Percentiles rank a stretch among this genome's conserved stretches.
Conservation (phyloP, 2,888 invertebrate species). For the Heteromurus nitidus region DNA sequence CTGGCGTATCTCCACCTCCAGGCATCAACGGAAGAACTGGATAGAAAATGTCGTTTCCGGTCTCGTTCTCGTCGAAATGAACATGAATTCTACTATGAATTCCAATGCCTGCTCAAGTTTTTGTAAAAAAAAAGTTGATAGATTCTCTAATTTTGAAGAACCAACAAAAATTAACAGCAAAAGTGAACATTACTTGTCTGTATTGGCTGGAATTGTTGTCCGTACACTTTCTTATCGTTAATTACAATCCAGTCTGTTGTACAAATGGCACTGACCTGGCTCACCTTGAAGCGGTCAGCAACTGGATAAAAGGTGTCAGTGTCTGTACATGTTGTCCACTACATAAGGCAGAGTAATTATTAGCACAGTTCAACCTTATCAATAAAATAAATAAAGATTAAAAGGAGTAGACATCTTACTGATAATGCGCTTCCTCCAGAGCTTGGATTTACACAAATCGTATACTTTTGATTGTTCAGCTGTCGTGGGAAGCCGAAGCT, state of each 20-base stretch:
- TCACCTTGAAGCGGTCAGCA: constrained; percentile 49
- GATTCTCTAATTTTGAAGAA: too few species aligned
- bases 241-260: constrained; percentile 62
- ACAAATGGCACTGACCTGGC: constrained; percentile 21
- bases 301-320: too few species aligned
- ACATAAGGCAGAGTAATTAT: too few species aligned
- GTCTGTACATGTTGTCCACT: constrained; percentile 53
- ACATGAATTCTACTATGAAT: constrained; percentile 45
- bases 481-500: constrained; percentile 68
- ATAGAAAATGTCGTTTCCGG: constrained; percentile 52
- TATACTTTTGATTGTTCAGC: constrained; percentile 64
- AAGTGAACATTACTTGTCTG: constrained; percentile 4
- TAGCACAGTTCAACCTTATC: too few species aligned
- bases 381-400: too few species aligned
- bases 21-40: background rate
- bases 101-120: constrained; percentile 25
- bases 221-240: constrained; percentile 50
- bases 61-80: constrained; percentile 61
- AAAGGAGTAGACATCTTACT: constrained; percentile 31
- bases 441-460: constrained; percentile 59
- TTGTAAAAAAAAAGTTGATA: too few species aligned
- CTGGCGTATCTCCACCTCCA: too few species aligned
- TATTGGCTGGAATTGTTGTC: constrained; percentile 32
- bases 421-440: constrained; percentile 41
- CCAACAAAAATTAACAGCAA: background rate